Conservation (phyloP, 2,797 vertebrate species). For the Enteromius argenteus region DNA sequence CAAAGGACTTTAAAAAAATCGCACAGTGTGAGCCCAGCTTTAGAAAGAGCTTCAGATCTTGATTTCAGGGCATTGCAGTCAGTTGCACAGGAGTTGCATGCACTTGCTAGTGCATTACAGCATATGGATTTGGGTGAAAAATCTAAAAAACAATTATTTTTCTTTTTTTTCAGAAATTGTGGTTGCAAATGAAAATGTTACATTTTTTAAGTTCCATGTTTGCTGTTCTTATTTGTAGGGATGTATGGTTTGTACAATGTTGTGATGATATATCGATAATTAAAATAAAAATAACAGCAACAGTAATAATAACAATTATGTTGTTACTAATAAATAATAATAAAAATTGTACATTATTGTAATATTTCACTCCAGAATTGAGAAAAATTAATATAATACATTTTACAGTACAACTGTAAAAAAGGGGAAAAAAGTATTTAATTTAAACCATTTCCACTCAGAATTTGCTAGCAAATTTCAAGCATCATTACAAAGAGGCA, state of each 20-base stretch:
- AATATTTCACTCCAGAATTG: not conserved
- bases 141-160: not conserved
- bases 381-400: not conserved
- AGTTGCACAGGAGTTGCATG: not conserved
- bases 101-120: not conserved
- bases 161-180: not conserved
- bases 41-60: not conserved
- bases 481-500: not conserved
- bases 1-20: too few species aligned
- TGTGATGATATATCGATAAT: not conserved
- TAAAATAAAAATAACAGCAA: too few species aligned
- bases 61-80: not conserved
- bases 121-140: not conserved
- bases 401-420: not conserved
- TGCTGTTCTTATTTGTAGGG: not conserved
- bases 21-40: too few species aligned
- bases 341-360: not conserved
- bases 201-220: not conserved
- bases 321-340: not conserved
- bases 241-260: not conserved
- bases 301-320: not conserved
- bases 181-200: not conserved
- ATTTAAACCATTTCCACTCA: not conserved
- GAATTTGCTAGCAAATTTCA: not conserved
- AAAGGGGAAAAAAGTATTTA: not conserved